Percentiles rank a stretch among this genome's conserved stretches.
Evolutionary conservation across 1,140 invertebrate species (phyloP).

Genomic region (Agrilus planipennis): DNA sequence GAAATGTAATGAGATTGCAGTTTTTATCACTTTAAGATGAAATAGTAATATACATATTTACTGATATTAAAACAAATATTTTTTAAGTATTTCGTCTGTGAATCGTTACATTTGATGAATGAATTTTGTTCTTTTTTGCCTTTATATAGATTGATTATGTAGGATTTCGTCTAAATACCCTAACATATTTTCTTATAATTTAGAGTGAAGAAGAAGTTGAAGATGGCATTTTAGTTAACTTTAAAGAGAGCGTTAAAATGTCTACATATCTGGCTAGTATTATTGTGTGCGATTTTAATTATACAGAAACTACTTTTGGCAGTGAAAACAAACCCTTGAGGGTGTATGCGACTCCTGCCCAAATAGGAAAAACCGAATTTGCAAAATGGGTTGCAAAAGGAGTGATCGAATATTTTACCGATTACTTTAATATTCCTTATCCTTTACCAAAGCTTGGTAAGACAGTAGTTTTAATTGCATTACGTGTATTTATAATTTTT

Average conservation of each 20-base stretch:
- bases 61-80: too few species aligned
- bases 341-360: conserved; percentile 61
- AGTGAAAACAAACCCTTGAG: conserved; percentile 45
- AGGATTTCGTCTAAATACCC: too few species aligned
- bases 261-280: conserved; percentile 86
- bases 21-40: too few species aligned
- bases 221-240: conserved; percentile 41
- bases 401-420: conserved; percentile 73
- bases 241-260: conserved; percentile 75
- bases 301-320: conserved; percentile 40
- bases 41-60: too few species aligned
- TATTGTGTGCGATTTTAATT: conserved; percentile 78
- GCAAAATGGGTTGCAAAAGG: conserved; percentile 64
- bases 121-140: too few species aligned
- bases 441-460: conserved; percentile 76
- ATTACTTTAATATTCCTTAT: conserved; percentile 77
- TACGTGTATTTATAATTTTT: neutral
- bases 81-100: too few species aligned
- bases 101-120: too few species aligned
- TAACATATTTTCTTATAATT: too few species aligned
- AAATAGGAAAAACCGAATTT: conserved; percentile 66
- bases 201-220: conserved; percentile 19
- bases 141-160: too few species aligned
- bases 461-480: conserved; percentile 7
- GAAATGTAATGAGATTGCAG: too few species aligned